These are phyloP conservation scores for Macrotis lagotis DNA, from an alignment of 2,113 vertebrate genomes.

Conservation along the genomic window DNA sequence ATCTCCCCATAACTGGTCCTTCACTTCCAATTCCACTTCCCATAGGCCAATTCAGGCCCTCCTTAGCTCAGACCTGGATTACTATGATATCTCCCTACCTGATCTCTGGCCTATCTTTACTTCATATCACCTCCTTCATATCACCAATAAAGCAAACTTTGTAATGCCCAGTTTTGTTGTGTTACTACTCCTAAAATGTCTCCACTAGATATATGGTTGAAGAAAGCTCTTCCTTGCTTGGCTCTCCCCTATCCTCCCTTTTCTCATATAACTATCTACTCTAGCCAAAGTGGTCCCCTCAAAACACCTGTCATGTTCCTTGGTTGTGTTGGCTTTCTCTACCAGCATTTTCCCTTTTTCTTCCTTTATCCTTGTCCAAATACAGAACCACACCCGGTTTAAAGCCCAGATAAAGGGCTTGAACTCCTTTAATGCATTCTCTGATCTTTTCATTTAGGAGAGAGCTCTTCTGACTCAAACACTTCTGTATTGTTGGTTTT, in stretches of 20 bases:
- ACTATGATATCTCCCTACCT: background rate
- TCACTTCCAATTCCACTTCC: background rate
- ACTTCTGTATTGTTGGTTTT: background rate
- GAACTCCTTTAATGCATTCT: background rate
- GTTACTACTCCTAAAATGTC: background rate
- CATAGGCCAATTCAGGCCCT: background rate
- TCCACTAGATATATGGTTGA: background rate
- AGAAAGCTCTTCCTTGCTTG: background rate
- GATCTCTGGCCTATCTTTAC: background rate
- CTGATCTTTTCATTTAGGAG: background rate
- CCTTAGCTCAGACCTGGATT: background rate
- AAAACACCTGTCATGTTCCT: background rate
- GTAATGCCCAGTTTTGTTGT: slow-evolving; percentile 43
- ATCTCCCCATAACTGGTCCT: background rate
- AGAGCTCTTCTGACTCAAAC: background rate
- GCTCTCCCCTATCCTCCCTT: background rate
- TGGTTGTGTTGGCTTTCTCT: background rate
- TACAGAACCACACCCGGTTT: background rate
- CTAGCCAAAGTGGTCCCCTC: background rate
- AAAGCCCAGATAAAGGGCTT: background rate
- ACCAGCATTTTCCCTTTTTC: background rate
- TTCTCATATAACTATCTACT: background rate
- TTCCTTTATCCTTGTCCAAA: background rate
- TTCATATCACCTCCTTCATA: background rate
- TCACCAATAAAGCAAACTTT: background rate